phyloP scores from a whole-genome alignment of 2,797 vertebrate genomes.

The Amblyopsis hoosieri region DNA sequence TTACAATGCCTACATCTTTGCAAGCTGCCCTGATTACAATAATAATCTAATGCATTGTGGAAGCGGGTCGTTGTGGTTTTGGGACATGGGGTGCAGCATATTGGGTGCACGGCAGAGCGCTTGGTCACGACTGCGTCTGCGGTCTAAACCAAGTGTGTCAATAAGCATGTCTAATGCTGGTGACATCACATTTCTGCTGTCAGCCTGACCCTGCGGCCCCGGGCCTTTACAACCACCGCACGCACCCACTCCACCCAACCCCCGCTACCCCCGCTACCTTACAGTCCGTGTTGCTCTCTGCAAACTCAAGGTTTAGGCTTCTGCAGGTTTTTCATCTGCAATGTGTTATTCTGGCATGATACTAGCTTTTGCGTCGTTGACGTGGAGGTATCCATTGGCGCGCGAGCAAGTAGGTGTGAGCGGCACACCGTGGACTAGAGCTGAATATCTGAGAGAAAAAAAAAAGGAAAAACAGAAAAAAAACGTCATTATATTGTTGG shows the following conservation, averaged over 20 bases:
- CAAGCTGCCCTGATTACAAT: neutral
- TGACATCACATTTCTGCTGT: slow-evolving; percentile 69
- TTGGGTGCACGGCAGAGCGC: neutral
- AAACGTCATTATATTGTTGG: too few species aligned
- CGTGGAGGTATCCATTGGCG: too few species aligned
- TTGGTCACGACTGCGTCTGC: slow-evolving; percentile 11
- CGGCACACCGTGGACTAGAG: too few species aligned
- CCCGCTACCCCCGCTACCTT: slow-evolving; percentile 34
- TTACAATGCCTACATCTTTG: too few species aligned
- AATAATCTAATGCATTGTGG: neutral
- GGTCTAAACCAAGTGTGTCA: slow-evolving; percentile 63
- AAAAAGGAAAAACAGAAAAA: too few species aligned
- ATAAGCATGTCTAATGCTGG: slow-evolving; percentile 70
- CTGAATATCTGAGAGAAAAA: too few species aligned
- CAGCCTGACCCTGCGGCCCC: slow-evolving; percentile 73
- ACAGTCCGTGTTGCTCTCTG: slow-evolving; percentile 32
- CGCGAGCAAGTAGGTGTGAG: too few species aligned
- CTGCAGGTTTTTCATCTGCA: neutral
- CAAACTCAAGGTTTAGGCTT: neutral
- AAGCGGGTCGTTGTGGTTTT: slow-evolving; percentile 4
- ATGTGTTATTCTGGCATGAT: neutral
- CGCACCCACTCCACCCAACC: slow-evolving; percentile 55
- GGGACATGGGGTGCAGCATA: neutral
- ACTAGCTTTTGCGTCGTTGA: too few species aligned
- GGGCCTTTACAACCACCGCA: slow-evolving; percentile 49